These are phyloP conservation scores for Nemurella pictetii DNA, from an alignment of 2,888 invertebrate species.

Conservation along the genomic window DNA sequence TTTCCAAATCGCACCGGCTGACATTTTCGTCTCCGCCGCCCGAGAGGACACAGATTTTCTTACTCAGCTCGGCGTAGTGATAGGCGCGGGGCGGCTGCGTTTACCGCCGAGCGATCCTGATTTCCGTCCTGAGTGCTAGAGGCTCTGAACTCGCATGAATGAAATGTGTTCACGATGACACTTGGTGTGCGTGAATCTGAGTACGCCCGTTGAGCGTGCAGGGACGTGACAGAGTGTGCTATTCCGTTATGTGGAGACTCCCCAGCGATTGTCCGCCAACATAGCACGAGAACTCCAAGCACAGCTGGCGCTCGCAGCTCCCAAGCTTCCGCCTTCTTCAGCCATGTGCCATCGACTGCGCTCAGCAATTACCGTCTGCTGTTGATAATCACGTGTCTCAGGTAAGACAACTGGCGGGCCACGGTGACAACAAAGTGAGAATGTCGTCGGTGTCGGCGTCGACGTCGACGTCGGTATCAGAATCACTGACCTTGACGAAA, in stretches of 20 bases:
- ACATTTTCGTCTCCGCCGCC: slow-evolving; percentile 30
- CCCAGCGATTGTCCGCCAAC: slow-evolving; percentile 28
- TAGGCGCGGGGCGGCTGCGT: neutral
- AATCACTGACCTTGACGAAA: neutral
- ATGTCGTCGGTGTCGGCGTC: no score
- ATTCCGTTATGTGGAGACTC: slow-evolving; percentile 34
- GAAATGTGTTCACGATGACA: slow-evolving; percentile 13
- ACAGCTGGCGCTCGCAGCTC: slow-evolving; percentile 2
- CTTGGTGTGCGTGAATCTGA: neutral
- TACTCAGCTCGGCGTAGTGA: neutral
- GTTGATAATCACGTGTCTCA: slow-evolving; percentile 3
- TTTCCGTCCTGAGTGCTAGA: neutral
- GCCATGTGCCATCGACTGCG: slow-evolving; percentile 18
- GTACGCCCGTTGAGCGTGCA: neutral
- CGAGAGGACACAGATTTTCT: neutral
- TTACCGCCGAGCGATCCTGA: neutral
- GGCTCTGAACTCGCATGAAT: neutral
- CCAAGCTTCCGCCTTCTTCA: slow-evolving; percentile 16
- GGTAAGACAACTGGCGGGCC: neutral
- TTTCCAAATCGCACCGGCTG: slow-evolving; percentile 28
- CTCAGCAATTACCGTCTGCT: neutral
- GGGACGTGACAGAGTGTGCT: slow-evolving; percentile 24
- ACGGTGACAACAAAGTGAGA: neutral
- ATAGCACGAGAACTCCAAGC: neutral
- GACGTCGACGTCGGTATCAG: no score